Conservation (phyloP, 2,113 vertebrate genomes). For the Ceyx margarethae region DNA sequence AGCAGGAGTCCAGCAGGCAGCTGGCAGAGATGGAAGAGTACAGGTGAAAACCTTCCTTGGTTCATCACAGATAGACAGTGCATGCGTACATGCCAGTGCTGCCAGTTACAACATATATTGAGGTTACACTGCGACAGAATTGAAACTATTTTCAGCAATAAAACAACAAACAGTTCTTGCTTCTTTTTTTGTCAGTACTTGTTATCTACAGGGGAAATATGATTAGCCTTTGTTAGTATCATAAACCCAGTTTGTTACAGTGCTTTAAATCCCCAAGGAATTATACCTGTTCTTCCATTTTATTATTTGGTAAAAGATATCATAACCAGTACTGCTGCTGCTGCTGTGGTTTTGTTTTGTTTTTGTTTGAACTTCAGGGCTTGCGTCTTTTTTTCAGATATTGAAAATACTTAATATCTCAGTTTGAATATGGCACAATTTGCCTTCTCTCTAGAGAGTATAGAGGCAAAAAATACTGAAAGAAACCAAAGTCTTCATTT, state of each 20-base stretch:
- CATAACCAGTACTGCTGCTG: not conserved
- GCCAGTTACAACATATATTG: too few species aligned
- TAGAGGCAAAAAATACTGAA: not conserved
- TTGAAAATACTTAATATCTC: not conserved
- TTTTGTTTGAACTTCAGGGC: not conserved
- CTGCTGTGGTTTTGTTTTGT: not conserved
- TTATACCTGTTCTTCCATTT: not conserved
- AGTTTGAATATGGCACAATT: not conserved
- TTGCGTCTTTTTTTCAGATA: not conserved
- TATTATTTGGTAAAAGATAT: not conserved
- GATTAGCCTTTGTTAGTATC: not conserved
- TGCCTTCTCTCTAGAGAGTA: not conserved
- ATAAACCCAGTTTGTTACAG: not conserved
- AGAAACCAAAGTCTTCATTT: not conserved
- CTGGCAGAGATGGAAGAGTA: not conserved
- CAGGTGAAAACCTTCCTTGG: not conserved
- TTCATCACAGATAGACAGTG: fast-evolving
- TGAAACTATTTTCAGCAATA: not conserved
- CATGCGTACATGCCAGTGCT: not conserved
- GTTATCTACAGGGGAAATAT: not conserved
- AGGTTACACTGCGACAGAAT: not conserved
- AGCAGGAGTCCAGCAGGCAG: not conserved
- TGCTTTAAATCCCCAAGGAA: not conserved
- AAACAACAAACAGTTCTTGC: fast-evolving
- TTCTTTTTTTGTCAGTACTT: not conserved